A percentile compares a stretch with the other conserved stretches of the same genome.
Evolutionary conservation across 2,888 invertebrate species (phyloP).

Genomic region (Drosophila nr. perissopoda): DNA sequence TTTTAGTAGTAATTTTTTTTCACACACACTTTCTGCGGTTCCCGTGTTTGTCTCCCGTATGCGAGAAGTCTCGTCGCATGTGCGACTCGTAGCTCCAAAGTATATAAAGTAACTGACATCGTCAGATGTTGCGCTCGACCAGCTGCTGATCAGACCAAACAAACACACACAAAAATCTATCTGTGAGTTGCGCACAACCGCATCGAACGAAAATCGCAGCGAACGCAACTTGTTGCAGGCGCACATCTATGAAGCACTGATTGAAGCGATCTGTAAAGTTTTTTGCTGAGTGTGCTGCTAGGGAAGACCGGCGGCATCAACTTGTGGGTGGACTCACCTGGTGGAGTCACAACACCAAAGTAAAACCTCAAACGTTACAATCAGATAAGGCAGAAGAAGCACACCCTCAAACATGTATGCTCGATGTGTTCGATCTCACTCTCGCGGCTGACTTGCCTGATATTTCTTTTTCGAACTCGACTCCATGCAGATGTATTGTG

Average conservation of each 20-base stretch:
- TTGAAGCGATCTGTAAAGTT: constrained; percentile 5
- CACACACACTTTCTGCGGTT: constrained; percentile 49
- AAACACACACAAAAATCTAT: constrained; percentile 15
- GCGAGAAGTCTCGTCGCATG: constrained; percentile 16
- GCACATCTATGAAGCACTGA: not conserved
- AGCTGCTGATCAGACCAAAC: constrained; percentile 55
- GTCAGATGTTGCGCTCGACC: constrained; percentile 46
- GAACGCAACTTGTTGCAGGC: constrained; percentile 38
- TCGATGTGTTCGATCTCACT: constrained; percentile 27
- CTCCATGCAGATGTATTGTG: constrained; percentile 37
- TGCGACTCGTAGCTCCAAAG: constrained; percentile 69
- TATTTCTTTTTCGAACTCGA: constrained; percentile 59
- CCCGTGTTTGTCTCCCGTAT: constrained; percentile 25
- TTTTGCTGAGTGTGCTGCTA: not conserved
- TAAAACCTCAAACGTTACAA: not conserved
- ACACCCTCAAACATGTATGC: not conserved
- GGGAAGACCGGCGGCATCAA: not conserved
- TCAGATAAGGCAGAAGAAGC: not conserved
- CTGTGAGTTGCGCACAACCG: constrained; percentile 14
- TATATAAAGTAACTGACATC: constrained; percentile 66
- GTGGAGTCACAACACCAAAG: not conserved
- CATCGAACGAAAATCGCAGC: constrained; percentile 36
- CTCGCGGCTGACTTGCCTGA: constrained; percentile 23
- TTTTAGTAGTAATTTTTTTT: constrained; percentile 35
- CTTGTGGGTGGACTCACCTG: constrained; percentile 20